A percentile compares a stretch with the other conserved stretches of the same genome.
Conservation (phyloP, 2,113 vertebrate species). For the Triplophysa rosa region DNA sequence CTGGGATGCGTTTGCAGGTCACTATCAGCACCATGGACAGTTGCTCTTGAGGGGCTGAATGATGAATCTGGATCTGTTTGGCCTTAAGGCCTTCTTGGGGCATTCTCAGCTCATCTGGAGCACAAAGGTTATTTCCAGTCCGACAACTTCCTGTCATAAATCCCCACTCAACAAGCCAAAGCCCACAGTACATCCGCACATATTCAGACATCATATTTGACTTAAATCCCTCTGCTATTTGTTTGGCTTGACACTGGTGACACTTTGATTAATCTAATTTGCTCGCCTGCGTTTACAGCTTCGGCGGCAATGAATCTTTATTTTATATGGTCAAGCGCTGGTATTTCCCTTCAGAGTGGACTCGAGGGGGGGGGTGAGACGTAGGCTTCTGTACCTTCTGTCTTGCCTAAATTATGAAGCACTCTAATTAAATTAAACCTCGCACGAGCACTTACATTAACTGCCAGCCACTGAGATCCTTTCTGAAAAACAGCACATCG, state of each 20-base stretch:
- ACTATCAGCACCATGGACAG: constrained; percentile 41
- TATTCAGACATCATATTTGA: constrained; percentile 57
- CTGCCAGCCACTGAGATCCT: constrained; percentile 24
- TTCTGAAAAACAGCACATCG: constrained; percentile 30
- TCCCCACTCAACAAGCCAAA: constrained; percentile 42
- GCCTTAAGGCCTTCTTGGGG: constrained; percentile 40
- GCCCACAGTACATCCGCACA: constrained; percentile 31
- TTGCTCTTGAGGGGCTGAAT: neutral
- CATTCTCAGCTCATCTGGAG: constrained; percentile 36
- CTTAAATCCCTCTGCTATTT: constrained; percentile 54
- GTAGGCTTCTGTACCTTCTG: constrained; percentile 40
- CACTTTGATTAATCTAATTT: constrained; percentile 62
- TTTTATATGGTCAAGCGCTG: constrained; percentile 50
- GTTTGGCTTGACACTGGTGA: constrained; percentile 57
- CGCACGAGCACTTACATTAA: constrained; percentile 65
- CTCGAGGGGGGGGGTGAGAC: constrained; percentile 2
- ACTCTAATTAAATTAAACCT: constrained; percentile 60
- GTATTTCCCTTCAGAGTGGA: constrained; percentile 45
- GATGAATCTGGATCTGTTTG: constrained; percentile 37
- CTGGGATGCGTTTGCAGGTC: constrained; percentile 25
- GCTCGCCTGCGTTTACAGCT: constrained; percentile 47
- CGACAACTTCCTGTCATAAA: constrained; percentile 47
- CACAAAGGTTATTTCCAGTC: constrained; percentile 52
- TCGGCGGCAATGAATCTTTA: constrained; percentile 48
- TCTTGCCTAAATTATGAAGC: constrained; percentile 46